Base-by-base conservation (phyloP, 1,140 invertebrate genomes). In the Hirudo medicinalis region DNA sequence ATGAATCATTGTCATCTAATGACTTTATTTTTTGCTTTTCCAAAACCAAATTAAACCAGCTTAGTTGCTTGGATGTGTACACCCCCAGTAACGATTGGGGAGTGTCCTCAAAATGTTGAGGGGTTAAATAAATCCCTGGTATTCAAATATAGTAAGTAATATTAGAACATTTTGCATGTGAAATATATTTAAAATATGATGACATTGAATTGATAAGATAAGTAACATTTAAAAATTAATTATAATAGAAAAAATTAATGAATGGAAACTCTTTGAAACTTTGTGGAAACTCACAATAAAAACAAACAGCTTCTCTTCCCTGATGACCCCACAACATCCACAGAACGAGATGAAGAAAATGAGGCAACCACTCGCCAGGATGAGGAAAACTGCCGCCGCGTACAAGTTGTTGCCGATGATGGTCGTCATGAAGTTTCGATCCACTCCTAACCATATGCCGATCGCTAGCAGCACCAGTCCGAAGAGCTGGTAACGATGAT, bases 341-440 rank as follows among this genome's bases (percentile, higher is more conserved):
- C 71, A 60, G 54, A 74, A 74, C 3, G 73, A 74, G 66, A 74
- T 54, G 66, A 72, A 63, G 43, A 74, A 74, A 20, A 74, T 69
- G 22, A 71, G 49, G 27, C 32, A 70, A 53, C 73, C 73, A 2
- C 60, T 43, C 22, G 53, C 53, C 25, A 74, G 36, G 49, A 71
- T 71, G 20, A 74, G 43, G 54, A 67, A 74, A 32, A 74, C 66
- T 29, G 73, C 70, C 17, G 60, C 73, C 8, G 70, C 70, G 29
- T 74, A 74, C 53, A 71, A 72, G 55, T 74, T 69, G 32, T 54
- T 74, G 22, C 73, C 73, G 54, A 74, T 72, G 40, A 74, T 74
- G 57, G 54, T 53, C 17, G 73, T 74, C 40, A 74, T 60, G 66
- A 74, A 74, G 67, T 68, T 74, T 19, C 73, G 20, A 29, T 74